A percentile compares a stretch with the other conserved stretches of the same genome.
These are phyloP conservation scores for Otis tarda DNA, from an alignment of 2,113 vertebrate genomes.

Conservation along the genomic window DNA sequence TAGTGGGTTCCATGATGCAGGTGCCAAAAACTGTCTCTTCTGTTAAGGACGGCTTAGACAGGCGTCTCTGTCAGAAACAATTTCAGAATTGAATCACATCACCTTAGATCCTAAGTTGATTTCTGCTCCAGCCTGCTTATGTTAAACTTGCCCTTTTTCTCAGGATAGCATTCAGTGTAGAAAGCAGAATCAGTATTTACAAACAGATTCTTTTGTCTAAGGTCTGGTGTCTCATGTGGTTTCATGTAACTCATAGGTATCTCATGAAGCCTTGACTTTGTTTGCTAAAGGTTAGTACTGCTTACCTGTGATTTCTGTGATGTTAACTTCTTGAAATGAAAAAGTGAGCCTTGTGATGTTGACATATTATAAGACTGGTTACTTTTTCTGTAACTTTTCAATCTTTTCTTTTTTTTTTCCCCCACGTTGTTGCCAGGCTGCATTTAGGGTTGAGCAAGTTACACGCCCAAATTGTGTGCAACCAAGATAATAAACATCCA, in stretches of 20 bases:
- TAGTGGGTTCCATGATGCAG: neutral
- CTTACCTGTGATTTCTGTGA: constrained; percentile 4
- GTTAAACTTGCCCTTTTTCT: neutral
- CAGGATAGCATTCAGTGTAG: neutral
- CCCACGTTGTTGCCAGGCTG: neutral
- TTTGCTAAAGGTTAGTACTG: constrained; percentile 52
- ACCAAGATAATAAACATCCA: neutral
- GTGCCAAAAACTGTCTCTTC: neutral
- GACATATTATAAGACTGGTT: neutral
- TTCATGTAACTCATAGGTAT: constrained; percentile 5
- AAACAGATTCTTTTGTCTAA: neutral
- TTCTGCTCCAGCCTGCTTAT: neutral
- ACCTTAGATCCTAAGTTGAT: neutral
- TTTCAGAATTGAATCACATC: neutral
- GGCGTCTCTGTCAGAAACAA: neutral
- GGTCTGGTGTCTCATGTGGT: neutral
- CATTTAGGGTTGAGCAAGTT: neutral
- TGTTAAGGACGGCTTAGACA: neutral
- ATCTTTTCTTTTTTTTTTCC: neutral
- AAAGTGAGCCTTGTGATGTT: neutral
- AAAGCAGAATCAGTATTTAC: constrained; percentile 6
- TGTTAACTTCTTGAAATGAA: neutral
- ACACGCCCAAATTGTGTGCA: neutral
- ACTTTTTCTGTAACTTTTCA: neutral
- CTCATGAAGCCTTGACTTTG: neutral